Evolutionary conservation across 2,113 vertebrate genomes (phyloP).

Genomic region (Sminthopsis crassicaudata): DNA sequence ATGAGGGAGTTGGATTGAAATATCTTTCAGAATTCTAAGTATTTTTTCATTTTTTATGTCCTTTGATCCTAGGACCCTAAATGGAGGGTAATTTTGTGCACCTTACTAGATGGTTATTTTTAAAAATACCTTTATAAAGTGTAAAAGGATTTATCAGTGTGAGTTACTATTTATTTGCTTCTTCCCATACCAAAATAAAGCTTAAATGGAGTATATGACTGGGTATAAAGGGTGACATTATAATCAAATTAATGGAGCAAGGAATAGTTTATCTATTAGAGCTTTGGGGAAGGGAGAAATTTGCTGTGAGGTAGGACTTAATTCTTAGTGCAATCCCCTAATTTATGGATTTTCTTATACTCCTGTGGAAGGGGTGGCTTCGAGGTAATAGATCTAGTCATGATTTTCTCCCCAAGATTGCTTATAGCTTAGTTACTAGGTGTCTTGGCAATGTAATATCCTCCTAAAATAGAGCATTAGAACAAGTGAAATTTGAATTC

Average conservation of each 20-base stretch:
- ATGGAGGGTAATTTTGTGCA: background rate
- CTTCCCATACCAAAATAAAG: background rate
- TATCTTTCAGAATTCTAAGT: background rate
- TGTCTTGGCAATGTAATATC: background rate
- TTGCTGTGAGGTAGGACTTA: background rate
- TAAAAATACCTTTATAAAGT: background rate
- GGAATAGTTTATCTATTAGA: no score
- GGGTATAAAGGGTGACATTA: no score
- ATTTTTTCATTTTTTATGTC: background rate
- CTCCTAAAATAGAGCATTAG: background rate
- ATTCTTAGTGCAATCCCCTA: background rate
- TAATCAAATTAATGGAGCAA: no score
- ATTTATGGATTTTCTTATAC: background rate
- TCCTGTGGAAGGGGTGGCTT: background rate
- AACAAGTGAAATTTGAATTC: background rate
- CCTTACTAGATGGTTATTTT: background rate
- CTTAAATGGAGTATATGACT: no score
- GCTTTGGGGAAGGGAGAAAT: background rate
- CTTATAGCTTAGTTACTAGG: background rate
- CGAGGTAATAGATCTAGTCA: background rate
- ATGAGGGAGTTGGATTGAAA: background rate
- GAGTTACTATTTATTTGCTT: background rate
- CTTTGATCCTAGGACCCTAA: background rate
- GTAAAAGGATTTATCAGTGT: background rate
- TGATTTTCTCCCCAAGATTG: background rate